Evolutionary conservation across 2,797 vertebrate species (phyloP).

Genomic region (Megalops cyprinoides): DNA sequence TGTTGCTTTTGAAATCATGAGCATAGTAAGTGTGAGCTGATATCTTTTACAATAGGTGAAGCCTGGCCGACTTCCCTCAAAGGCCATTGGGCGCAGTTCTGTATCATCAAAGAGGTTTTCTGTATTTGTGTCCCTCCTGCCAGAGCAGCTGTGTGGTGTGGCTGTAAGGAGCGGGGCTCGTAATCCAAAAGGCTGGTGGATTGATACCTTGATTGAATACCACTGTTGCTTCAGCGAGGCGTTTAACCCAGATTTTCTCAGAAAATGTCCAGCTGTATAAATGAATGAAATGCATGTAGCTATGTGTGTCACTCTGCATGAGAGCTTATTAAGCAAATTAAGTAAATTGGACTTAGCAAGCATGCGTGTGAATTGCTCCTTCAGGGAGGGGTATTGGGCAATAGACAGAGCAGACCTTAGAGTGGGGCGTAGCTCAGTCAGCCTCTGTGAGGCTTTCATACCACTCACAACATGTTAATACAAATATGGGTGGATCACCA

Average conservation of each 20-base stretch:
- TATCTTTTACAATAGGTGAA: neutral
- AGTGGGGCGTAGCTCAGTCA: too few species aligned
- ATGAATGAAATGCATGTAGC: neutral
- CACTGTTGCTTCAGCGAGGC: neutral
- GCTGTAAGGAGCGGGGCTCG: too few species aligned
- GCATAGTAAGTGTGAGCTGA: neutral
- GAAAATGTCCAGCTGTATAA: neutral
- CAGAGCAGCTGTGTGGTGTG: neutral
- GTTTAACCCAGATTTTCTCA: neutral
- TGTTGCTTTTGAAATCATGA: neutral
- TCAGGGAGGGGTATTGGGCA: too few species aligned
- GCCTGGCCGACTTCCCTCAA: neutral
- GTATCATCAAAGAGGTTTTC: neutral
- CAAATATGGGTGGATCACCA: too few species aligned
- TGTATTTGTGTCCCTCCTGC: neutral
- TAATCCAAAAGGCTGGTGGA: too few species aligned
- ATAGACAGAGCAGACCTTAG: too few species aligned
- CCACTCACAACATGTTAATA: too few species aligned
- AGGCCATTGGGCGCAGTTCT: neutral
- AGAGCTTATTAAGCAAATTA: neutral
- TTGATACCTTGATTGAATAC: neutral
- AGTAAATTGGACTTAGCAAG: too few species aligned
- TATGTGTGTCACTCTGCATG: neutral
- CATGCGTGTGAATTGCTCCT: too few species aligned
- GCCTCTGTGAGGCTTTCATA: too few species aligned